phyloP scores from a whole-genome alignment of 2,888 invertebrate species.

The Octodonta nipae region DNA sequence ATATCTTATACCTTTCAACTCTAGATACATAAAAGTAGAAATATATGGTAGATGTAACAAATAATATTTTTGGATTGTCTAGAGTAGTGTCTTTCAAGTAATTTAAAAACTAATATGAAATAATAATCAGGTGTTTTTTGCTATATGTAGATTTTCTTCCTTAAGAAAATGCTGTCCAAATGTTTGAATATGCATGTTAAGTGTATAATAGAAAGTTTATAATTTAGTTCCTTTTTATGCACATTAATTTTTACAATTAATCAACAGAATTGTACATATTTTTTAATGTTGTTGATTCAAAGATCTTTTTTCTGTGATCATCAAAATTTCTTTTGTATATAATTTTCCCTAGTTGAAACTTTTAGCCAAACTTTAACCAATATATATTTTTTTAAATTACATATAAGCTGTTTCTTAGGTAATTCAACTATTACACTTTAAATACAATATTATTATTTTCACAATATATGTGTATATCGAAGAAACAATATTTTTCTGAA shows the following conservation, averaged over 20 bases:
- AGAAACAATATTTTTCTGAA: too few relatives aligned
- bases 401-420: too few relatives aligned
- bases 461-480: too few relatives aligned
- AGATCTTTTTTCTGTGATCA: constrained; percentile 22
- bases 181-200: constrained; percentile 17
- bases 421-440: too few relatives aligned
- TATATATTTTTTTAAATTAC: too few relatives aligned
- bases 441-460: too few relatives aligned
- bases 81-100: constrained; percentile 30
- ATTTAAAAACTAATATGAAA: constrained; percentile 20
- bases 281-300: constrained; percentile 19
- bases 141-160: constrained; percentile 18
- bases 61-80: constrained; percentile 37
- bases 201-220: constrained; percentile 13
- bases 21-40: constrained; percentile 24
- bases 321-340: constrained; percentile 20
- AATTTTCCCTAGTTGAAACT: too few relatives aligned
- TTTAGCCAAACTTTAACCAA: too few relatives aligned
- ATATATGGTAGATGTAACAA: constrained; percentile 30
- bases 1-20: constrained; percentile 28
- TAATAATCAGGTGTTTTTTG: constrained; percentile 27
- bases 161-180: constrained; percentile 15
- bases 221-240: constrained; percentile 13
- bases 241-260: constrained; percentile 10
- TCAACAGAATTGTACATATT: constrained; percentile 21